Evolutionary conservation across 1,140 invertebrate genomes (phyloP).

Genomic region (Drosophila sp.): DNA sequence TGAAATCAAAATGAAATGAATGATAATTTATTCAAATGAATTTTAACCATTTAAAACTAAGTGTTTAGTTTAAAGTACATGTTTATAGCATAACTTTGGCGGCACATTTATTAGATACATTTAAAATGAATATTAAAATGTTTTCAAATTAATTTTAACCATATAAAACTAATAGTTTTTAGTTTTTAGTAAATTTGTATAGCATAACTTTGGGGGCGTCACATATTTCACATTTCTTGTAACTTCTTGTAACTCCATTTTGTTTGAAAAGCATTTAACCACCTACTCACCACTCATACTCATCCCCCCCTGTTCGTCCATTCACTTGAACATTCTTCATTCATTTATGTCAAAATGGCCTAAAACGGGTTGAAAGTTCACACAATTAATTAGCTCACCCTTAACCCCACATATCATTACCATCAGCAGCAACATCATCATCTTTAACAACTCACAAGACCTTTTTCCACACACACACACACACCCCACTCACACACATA

Average conservation of each 20-base stretch:
- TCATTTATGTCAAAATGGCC: slow-evolving; percentile 1
- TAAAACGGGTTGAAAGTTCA: slow-evolving; percentile 12
- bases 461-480: slow-evolving; percentile 34
- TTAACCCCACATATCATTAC: background rate
- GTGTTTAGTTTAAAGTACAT: no score
- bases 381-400: slow-evolving; percentile 35
- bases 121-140: no score
- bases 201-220: no score
- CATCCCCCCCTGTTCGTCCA: background rate
- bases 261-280: background rate
- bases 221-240: background rate
- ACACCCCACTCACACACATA: background rate
- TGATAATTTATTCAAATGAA: no score
- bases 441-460: slow-evolving; percentile 56
- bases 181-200: no score
- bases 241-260: background rate
- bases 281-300: background rate
- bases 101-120: no score
- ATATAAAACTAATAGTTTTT: no score
- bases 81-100: no score
- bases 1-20: no score
- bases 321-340: background rate
- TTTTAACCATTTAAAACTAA: no score
- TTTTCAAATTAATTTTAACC: no score
- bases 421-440: background rate